Percentiles rank a stretch among this genome's conserved stretches.
Evolutionary conservation across 1,140 invertebrate species (phyloP).

Genomic region (Bombus terrestris): DNA sequence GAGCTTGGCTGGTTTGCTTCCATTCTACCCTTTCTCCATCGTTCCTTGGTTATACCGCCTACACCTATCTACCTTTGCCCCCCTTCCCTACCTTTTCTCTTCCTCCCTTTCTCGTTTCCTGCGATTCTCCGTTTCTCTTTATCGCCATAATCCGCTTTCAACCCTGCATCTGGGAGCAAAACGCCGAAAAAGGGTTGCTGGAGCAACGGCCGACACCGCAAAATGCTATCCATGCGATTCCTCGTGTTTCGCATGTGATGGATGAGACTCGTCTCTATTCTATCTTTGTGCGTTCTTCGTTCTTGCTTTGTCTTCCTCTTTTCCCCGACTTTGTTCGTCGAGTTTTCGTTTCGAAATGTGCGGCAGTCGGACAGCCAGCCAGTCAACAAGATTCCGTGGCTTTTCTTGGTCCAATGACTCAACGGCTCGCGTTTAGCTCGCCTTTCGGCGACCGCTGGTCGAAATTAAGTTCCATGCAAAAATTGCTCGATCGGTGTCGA

Average conservation of each 20-base stretch:
- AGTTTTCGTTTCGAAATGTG: too few relatives aligned
- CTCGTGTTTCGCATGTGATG: constrained; percentile 52
- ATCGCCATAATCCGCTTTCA: constrained; percentile 28
- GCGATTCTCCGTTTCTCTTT: neutral
- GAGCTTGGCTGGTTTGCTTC: constrained; percentile 60
- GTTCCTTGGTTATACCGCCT: constrained; percentile 16
- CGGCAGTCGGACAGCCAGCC: too few relatives aligned
- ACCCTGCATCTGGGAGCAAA: constrained; percentile 38
- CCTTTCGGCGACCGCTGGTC: neutral
- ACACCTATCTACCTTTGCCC: constrained; percentile 23
- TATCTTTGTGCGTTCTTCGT: neutral
- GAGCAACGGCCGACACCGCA: constrained; percentile 44
- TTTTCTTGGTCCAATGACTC: neutral
- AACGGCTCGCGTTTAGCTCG: neutral
- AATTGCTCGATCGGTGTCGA: neutral
- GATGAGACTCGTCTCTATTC: constrained; percentile 40
- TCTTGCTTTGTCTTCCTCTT: neutral
- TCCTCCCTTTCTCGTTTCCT: neutral
- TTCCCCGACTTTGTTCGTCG: neutral
- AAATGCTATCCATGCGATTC: constrained; percentile 41
- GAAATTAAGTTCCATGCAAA: constrained; percentile 11
- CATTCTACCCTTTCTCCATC: constrained; percentile 38
- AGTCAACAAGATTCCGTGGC: neutral
- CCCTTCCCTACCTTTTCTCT: neutral
- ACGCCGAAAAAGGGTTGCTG: constrained; percentile 52